Evolutionary conservation across 2,888 invertebrate genomes (phyloP), one percentile per base, ranked within the genome.

Genomic region (Brachyptera risi): DNA sequence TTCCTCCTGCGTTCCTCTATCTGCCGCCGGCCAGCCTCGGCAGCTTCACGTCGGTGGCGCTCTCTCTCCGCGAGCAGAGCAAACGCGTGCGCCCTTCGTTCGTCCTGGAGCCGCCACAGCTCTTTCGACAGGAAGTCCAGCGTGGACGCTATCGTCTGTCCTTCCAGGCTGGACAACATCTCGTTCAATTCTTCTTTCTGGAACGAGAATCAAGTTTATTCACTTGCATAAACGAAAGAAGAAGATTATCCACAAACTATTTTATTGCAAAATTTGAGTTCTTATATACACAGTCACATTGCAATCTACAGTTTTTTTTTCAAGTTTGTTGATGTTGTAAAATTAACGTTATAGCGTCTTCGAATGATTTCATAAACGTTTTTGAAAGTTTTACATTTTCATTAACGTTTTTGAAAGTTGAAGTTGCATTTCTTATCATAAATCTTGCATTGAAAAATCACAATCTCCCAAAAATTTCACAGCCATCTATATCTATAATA

Each of bases 61-160:
- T 91, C 88, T 27, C 88, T 79, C 69, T 92, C 90, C 0, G 90
- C 89, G 38, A 92, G 75, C 67, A 92, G 78, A 24, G 87, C 84
- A 71, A 88, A 83, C 0, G 91, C 90, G 68, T 93, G 92, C 13
- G 88, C 84, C 61, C 85, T 81, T 4, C 91, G 79, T 72, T 93
- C 92, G 67, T 90, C 88, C 64, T 87, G 80, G 1, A 94, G 75
- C 11, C 91, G 79, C 11, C 83, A 73, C 65, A 92, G 77, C 74
- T 94, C 93, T 72, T 92, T 88, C 72, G 86, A 85, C 15, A 94
- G 75, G 73, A 85, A 87, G 68, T 85, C 87, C 63, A 92, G 76
- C 26, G 88, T 80, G 7, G 86, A 85, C 0, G 88, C 84, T 9
- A 91, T 80, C 0, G 87, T 83, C 1, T 80, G 81, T 0, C 90